These are phyloP conservation scores for Drosophila pachea DNA, from an alignment of 1,140 invertebrate species.

Conservation along the genomic window DNA sequence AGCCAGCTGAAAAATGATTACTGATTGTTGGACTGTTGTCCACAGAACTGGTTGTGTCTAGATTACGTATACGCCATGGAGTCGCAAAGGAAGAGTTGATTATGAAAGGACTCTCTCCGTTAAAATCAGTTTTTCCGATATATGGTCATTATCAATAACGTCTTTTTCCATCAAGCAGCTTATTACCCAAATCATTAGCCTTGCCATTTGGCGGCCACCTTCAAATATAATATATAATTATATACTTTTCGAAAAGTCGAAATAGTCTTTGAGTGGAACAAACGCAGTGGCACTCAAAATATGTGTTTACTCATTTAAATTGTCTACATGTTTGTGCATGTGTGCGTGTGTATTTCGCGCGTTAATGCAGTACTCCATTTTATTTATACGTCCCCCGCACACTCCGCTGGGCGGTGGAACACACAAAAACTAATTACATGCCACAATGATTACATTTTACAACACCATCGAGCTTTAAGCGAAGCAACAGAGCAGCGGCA, in stretches of 20 bases:
- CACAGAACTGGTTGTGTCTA: slow-evolving; percentile 35
- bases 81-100: neutral
- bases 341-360: slow-evolving; percentile 14
- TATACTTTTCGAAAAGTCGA: no score
- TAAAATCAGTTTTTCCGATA: no score
- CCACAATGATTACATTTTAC: slow-evolving; percentile 76
- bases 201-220: no score
- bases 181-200: no score
- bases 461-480: slow-evolving; percentile 53
- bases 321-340: slow-evolving; percentile 3
- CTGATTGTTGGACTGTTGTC: slow-evolving; percentile 51
- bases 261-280: no score
- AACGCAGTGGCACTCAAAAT: neutral
- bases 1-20: slow-evolving; percentile 65
- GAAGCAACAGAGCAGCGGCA: neutral
- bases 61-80: slow-evolving; percentile 64
- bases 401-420: slow-evolving; percentile 18
- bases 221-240: no score
- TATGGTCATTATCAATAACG: no score
- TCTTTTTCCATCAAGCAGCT: no score
- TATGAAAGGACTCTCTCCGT: no score
- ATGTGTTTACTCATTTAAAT: neutral
- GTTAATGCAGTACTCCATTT: slow-evolving; percentile 66
- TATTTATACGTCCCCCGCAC: slow-evolving; percentile 47
- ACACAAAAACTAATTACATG: slow-evolving; percentile 75